These are phyloP conservation scores for Microtus montanus DNA, from an alignment of 2,113 vertebrate genomes.

Conservation along the genomic window DNA sequence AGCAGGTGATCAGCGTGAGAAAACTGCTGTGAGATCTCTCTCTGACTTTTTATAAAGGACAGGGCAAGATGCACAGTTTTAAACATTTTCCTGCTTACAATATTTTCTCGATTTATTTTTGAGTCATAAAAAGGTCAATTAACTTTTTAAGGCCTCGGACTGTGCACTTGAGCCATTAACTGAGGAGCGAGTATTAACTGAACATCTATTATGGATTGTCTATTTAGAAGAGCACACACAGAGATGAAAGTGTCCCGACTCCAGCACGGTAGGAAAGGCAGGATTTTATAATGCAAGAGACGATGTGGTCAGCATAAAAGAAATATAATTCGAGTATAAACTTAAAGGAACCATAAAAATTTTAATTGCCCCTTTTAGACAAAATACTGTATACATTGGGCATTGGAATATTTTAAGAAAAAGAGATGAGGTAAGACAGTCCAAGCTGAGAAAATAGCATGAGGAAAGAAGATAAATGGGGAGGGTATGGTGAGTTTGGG, in stretches of 20 bases:
- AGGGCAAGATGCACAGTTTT: neutral
- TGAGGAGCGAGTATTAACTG: constrained; percentile 2
- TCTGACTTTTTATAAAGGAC: neutral
- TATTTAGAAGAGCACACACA: constrained; percentile 20
- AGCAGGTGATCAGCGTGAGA: constrained; percentile 14
- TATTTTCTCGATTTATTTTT: neutral
- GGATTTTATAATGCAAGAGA: neutral
- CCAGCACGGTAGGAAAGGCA: neutral
- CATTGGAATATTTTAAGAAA: neutral
- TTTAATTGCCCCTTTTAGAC: neutral
- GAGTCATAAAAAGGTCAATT: neutral
- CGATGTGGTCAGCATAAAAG: neutral
- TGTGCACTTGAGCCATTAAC: constrained; percentile 8
- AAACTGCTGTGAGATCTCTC: constrained; percentile 3
- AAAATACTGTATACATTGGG: neutral
- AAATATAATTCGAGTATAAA: constrained; percentile 1
- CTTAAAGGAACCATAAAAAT: neutral
- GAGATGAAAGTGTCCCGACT: neutral
- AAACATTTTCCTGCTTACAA: neutral
- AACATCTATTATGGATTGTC: constrained; percentile 18
- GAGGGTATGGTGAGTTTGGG: neutral
- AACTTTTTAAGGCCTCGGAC: neutral
- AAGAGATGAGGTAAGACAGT: neutral
- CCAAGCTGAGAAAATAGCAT: constrained; percentile 2
- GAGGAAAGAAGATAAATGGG: neutral